These are phyloP conservation scores for Copsychus sechellarum DNA, from an alignment of 2,113 vertebrate species.

Conservation along the genomic window DNA sequence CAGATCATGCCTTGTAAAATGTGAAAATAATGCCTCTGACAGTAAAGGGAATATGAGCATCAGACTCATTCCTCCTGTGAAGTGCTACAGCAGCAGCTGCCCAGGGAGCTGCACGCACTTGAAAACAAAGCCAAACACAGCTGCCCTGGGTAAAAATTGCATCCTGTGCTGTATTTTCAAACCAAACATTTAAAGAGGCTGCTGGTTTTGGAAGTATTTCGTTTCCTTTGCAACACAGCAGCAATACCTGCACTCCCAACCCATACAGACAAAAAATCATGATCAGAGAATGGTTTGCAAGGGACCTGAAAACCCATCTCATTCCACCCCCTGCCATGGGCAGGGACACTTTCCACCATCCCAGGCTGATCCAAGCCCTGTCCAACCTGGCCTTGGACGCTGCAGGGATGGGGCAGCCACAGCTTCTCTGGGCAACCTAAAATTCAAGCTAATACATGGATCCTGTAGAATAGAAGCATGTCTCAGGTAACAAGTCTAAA, in stretches of 20 bases:
- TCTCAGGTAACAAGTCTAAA: not conserved
- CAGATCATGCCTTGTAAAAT: not conserved
- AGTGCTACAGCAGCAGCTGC: not conserved
- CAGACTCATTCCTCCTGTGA: not conserved
- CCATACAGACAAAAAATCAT: not conserved
- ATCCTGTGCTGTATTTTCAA: conserved; percentile 29
- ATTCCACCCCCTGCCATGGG: not conserved
- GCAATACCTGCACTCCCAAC: not conserved
- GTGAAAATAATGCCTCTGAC: not conserved
- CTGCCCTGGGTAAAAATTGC: not conserved
- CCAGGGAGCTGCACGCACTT: not conserved
- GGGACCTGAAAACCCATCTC: not conserved
- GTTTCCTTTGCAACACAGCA: not conserved
- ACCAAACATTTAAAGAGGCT: conserved; percentile 31
- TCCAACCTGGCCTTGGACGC: not conserved
- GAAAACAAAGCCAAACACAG: conserved; percentile 44
- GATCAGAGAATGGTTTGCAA: not conserved
- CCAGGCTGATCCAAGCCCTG: not conserved
- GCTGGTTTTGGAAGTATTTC: not conserved
- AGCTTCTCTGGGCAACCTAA: not conserved
- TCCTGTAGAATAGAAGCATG: not conserved
- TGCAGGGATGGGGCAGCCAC: not conserved
- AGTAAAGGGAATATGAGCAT: not conserved
- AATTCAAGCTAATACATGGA: not conserved
- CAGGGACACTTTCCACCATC: not conserved